Percentiles rank a stretch among this genome's conserved stretches.
Conservation (phyloP, 2,113 vertebrate species). For the Salminus brasiliensis region DNA sequence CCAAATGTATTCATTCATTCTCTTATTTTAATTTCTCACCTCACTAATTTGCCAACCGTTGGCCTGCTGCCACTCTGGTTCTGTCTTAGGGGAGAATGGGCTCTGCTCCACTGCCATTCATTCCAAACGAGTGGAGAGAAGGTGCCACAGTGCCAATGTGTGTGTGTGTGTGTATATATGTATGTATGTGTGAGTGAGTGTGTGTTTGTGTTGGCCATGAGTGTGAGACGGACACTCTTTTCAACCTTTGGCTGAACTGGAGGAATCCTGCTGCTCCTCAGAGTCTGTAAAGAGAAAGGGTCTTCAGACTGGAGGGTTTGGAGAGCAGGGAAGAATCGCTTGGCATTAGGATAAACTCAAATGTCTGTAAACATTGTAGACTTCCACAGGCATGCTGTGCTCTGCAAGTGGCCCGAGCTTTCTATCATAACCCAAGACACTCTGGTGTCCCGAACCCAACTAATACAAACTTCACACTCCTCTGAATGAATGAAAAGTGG, state of each 20-base stretch:
- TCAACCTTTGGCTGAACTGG: slow-evolving; percentile 64
- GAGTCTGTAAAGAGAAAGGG: slow-evolving; percentile 10
- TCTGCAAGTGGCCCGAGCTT: neutral
- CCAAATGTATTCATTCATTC: neutral
- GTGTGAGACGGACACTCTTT: slow-evolving; percentile 47
- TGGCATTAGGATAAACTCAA: neutral
- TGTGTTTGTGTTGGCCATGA: slow-evolving; percentile 16
- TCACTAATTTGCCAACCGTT: neutral
- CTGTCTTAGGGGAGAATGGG: neutral
- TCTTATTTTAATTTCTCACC: neutral
- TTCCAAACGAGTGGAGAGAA: slow-evolving; percentile 35
- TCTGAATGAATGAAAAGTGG: no score
- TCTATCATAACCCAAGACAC: neutral
- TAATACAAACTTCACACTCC: neutral
- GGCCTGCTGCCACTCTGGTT: neutral
- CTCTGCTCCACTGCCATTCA: neutral
- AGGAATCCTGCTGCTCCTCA: slow-evolving; percentile 34
- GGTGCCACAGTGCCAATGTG: neutral
- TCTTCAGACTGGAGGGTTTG: neutral
- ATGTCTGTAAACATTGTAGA: neutral
- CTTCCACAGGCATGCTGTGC: neutral
- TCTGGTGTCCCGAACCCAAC: neutral
- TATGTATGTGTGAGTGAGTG: neutral
- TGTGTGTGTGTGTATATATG: neutral
- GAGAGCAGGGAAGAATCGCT: neutral